Evolutionary conservation across 2,113 vertebrate genomes (phyloP).

Genomic region (Axis porcinus): DNA sequence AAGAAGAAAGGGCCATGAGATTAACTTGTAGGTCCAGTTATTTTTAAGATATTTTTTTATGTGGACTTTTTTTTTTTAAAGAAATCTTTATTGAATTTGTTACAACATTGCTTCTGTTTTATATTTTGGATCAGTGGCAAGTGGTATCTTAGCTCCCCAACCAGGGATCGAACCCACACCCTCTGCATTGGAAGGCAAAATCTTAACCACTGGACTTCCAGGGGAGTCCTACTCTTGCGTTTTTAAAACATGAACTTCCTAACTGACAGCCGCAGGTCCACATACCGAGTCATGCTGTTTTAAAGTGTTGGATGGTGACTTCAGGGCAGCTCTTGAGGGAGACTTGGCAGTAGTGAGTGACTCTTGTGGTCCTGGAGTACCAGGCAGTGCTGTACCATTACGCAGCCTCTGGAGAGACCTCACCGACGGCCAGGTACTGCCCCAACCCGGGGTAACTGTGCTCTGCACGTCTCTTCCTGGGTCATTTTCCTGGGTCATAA

Average conservation of each 20-base stretch:
- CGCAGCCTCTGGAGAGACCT: background rate
- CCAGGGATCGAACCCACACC: background rate
- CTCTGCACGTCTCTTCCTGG: background rate
- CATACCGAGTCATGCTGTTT: background rate
- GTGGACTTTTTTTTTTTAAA: background rate
- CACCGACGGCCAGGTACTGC: background rate
- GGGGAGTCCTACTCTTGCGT: background rate
- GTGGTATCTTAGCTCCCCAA: background rate
- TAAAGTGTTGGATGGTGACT: background rate
- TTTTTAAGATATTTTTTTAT: background rate
- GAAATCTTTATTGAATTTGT: background rate
- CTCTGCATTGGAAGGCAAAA: background rate
- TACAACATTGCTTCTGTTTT: background rate
- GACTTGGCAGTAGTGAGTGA: background rate
- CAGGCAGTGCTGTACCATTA: background rate
- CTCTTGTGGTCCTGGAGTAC: background rate
- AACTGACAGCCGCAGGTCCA: background rate
- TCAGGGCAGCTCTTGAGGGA: background rate
- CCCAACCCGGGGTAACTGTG: background rate
- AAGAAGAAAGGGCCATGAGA: background rate
- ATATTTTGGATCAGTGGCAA: background rate
- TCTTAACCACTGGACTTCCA: background rate
- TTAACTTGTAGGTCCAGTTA: background rate
- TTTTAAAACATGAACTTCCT: background rate
- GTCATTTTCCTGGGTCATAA: background rate